Conservation (phyloP, 2,888 invertebrate genomes). For the Campoletis raptor region DNA sequence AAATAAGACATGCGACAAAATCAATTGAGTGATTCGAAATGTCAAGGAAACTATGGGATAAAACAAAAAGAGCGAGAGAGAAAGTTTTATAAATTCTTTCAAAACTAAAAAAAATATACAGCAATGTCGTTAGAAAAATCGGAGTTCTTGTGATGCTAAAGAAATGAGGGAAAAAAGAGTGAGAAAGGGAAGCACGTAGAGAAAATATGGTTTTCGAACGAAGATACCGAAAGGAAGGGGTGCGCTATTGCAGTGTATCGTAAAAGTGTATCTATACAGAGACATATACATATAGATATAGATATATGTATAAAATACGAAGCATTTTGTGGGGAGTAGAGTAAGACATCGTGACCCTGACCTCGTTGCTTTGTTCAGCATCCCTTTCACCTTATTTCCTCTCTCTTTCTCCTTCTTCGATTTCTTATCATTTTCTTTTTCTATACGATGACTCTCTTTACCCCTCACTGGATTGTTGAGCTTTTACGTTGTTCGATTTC, state of each 20-base stretch:
- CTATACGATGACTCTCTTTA: neutral
- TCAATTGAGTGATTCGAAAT: neutral
- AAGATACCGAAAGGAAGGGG: neutral
- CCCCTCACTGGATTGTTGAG: conserved; percentile 28
- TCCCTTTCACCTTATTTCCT: conserved; percentile 23
- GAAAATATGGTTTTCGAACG: conserved; percentile 43
- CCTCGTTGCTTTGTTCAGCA: conserved; percentile 60
- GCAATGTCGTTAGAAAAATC: conserved; percentile 50
- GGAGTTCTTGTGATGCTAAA: neutral
- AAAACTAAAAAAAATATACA: conserved; percentile 33
- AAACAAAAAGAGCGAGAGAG: neutral
- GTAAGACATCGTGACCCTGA: conserved; percentile 64
- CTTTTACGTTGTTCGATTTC: conserved; percentile 49
- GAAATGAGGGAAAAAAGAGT: conserved; percentile 2
- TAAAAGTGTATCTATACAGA: conserved; percentile 1
- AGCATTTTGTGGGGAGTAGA: conserved; percentile 31
- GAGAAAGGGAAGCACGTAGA: conserved; percentile 33
- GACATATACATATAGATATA: neutral
- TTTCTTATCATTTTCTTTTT: conserved; percentile 20
- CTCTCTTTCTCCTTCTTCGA: conserved; percentile 35
- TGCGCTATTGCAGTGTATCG: conserved; percentile 4
- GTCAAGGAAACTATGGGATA: neutral
- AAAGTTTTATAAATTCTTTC: neutral
- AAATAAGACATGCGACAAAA: neutral
- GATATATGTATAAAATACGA: neutral